Conservation (phyloP, 2,888 invertebrate genomes). For the Epinotia brunnichana region DNA sequence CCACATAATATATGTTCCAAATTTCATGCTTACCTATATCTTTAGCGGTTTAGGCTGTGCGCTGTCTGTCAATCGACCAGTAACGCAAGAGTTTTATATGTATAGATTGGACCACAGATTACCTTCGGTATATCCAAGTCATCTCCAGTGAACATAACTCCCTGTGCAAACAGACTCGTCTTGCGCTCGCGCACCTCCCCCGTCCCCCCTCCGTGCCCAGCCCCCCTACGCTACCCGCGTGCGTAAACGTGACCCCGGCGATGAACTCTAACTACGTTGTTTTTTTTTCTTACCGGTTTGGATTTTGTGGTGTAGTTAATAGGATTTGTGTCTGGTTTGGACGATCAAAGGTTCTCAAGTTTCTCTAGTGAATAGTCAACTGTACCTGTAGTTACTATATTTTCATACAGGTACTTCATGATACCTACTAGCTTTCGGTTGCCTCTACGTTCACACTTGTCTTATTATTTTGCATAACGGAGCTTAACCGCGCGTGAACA, state of each 20-base stretch:
- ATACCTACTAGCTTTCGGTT: not conserved
- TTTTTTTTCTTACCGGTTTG: slow-evolving; percentile 57
- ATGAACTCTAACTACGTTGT: slow-evolving; percentile 71
- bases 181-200: slow-evolving; percentile 61
- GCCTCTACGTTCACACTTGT: not conserved
- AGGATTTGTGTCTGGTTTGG: slow-evolving; percentile 36
- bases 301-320: slow-evolving; percentile 54
- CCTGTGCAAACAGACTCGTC: slow-evolving; percentile 60
- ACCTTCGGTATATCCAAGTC: not conserved
- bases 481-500: not conserved
- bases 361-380: slow-evolving; percentile 18
- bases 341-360: slow-evolving; percentile 19
- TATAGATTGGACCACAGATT: too few relatives aligned
- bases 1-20: too few relatives aligned
- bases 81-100: too few relatives aligned
- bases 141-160: slow-evolving; percentile 38
- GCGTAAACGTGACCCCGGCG: slow-evolving; percentile 80
- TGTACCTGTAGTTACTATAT: not conserved
- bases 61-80: too few relatives aligned
- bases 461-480: not conserved
- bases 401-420: not conserved
- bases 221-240: slow-evolving; percentile 68
- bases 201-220: slow-evolving; percentile 48
- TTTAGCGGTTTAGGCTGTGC: too few relatives aligned
- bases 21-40: too few relatives aligned